phyloP scores from a whole-genome alignment of 2,888 invertebrate species.

The Yponomeuta malinellus region DNA sequence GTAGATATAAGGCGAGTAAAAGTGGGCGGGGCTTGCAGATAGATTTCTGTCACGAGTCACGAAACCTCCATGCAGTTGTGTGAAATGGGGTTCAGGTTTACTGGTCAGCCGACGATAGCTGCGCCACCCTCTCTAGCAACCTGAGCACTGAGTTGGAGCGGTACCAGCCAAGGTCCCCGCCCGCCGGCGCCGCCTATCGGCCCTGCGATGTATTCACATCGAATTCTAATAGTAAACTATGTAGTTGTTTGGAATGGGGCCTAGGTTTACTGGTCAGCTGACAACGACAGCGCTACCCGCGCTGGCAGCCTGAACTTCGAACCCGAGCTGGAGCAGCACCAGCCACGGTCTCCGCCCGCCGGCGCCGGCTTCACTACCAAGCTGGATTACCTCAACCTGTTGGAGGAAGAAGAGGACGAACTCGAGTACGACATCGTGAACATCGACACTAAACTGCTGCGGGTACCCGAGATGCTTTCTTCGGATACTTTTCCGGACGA shows the following conservation, averaged over 20 bases:
- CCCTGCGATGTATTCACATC: neutral
- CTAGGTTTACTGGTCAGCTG: neutral
- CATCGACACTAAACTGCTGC: slow-evolving; percentile 46
- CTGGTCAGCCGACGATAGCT: neutral
- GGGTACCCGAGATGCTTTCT: slow-evolving; percentile 43
- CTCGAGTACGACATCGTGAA: slow-evolving; percentile 68
- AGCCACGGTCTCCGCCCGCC: neutral
- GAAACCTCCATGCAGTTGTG: too few species aligned
- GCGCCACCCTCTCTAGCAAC: too few species aligned
- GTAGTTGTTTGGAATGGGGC: neutral
- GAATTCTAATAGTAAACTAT: neutral
- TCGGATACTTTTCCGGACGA: slow-evolving; percentile 30
- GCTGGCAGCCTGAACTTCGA: neutral
- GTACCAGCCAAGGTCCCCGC: neutral
- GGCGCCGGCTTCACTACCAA: neutral
- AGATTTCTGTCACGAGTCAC: too few species aligned
- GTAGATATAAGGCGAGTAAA: too few species aligned
- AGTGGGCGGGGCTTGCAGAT: too few species aligned
- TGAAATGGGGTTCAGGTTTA: neutral
- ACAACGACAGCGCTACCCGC: neutral
- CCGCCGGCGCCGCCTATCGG: neutral
- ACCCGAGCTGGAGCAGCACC: neutral
- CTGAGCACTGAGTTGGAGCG: neutral
- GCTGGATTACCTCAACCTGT: slow-evolving; percentile 36
- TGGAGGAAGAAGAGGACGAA: slow-evolving; percentile 70